Evolutionary conservation across 2,888 invertebrate species (phyloP).

Genomic region (Nomada goodeniana): DNA sequence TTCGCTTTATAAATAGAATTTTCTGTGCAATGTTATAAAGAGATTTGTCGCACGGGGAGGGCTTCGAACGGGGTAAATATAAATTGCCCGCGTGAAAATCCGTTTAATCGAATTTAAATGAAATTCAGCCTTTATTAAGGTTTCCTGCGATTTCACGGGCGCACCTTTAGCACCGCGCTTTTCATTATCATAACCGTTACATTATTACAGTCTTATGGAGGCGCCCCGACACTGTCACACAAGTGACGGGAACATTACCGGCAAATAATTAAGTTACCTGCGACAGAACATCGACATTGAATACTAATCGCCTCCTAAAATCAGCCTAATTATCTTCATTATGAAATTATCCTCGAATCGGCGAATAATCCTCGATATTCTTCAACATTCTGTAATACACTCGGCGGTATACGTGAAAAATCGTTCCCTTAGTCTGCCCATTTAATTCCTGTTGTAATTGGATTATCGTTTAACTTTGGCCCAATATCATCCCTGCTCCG

Average conservation of each 20-base stretch:
- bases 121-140: conserved; percentile 43
- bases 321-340: conserved; percentile 28
- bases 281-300: conserved; percentile 20
- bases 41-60: conserved; percentile 20
- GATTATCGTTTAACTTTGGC: no score
- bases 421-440: no score
- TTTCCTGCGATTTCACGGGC: conserved; percentile 30
- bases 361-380: no score
- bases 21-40: neutral
- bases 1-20: no score
- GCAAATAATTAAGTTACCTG: conserved; percentile 46
- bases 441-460: no score
- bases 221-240: conserved; percentile 19
- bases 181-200: conserved; percentile 61
- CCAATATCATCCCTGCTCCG: no score
- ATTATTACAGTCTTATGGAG: conserved; percentile 29
- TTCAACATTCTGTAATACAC: no score
- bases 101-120: conserved; percentile 55
- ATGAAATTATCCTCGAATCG: conserved; percentile 8
- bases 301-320: conserved; percentile 27
- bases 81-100: conserved; percentile 36
- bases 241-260: conserved; percentile 40
- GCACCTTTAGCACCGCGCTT: conserved; percentile 36
- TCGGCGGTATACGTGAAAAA: no score
- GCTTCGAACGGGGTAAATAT: conserved; percentile 36